Percentiles rank a stretch among this genome's conserved stretches.
Conservation (phyloP, 1,140 invertebrate genomes). For the Ceratina calcarata region DNA sequence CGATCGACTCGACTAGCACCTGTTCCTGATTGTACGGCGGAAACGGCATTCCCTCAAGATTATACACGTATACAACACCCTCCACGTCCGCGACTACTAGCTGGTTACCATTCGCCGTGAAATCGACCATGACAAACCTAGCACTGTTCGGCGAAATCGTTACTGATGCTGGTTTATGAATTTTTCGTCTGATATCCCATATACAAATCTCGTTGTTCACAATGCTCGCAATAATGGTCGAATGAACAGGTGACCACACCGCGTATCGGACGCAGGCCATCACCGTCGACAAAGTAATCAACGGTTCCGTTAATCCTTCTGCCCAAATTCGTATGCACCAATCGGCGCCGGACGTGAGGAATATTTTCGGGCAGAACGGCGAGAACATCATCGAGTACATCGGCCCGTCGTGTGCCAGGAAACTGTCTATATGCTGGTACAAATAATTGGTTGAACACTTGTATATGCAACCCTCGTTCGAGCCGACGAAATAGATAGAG, state of each 20-base stretch:
- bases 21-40: slow-evolving; percentile 84
- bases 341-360: slow-evolving; percentile 91
- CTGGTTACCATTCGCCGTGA: slow-evolving; percentile 84
- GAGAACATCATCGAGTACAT: slow-evolving; percentile 90
- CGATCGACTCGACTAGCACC: slow-evolving; percentile 82
- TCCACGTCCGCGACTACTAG: slow-evolving; percentile 84
- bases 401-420: slow-evolving; percentile 89
- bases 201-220: slow-evolving; percentile 86
- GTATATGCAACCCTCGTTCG: slow-evolving; percentile 91
- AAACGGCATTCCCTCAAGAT: slow-evolving; percentile 86
- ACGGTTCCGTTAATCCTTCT: slow-evolving; percentile 83
- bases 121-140: slow-evolving; percentile 80
- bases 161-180: slow-evolving; percentile 83
- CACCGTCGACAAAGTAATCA: slow-evolving; percentile 82
- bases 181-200: slow-evolving; percentile 87
- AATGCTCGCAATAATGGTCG: slow-evolving; percentile 89
- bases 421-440: slow-evolving; percentile 86
- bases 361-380: slow-evolving; percentile 87
- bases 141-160: slow-evolving; percentile 77
- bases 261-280: slow-evolving; percentile 84
- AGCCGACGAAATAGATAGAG: slow-evolving; percentile 89
- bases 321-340: slow-evolving; percentile 90
- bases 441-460: slow-evolving; percentile 86
- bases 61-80: slow-evolving; percentile 84
- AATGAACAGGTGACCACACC: slow-evolving; percentile 90